Evolutionary conservation across 2,113 vertebrate species (phyloP), one percentile per base, ranked within the genome.

Genomic region (Chamaea fasciata): DNA sequence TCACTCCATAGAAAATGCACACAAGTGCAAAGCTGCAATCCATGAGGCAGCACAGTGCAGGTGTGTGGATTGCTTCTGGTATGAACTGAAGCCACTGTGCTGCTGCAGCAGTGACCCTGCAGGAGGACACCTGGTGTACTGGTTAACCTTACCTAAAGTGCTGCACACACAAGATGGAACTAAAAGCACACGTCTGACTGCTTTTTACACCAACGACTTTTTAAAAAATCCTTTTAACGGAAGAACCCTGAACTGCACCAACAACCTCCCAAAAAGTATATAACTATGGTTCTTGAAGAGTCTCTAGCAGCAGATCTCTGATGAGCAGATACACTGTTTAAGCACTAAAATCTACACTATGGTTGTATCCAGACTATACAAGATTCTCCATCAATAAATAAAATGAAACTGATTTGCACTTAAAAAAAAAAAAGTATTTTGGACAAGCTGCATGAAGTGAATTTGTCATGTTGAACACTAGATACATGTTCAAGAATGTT

Each of bases 291-390:
- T 97, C 94, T 96, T 96, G 96, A 88, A 90, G 94, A 92, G 95
- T 83, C 87, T 97, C 94, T 97, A 97, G 96, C 97, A 97, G 96
- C 94, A 97, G 83, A 97, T 89, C 96, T 96, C 96, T 93, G 92
- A 95, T 87, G 95, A 97, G 96, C 94, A 98, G 90, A 96, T 94
- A 95, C 78, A 80, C 96, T 97, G 87, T 97, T 97, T 91, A 94
- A 97, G 96, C 95, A 97, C 96, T 94, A 97, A 97, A 97, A 97
- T 89, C 97, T 98, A 97, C 97, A 98, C 97, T 95, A 91, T 96
- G 96, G 95, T 85, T 99, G 98, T 98, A 98, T 96, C 97, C 96
- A 99, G 98, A 99, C 98, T 98, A 99, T 97, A 99, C 98, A 98
- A 97, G 90, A 96, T 37, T 94, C 89, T 78, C 19, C 75, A 84